Percentiles rank a stretch among this genome's conserved stretches.
Conservation (phyloP, 2,797 vertebrate species). For the Adelosebastes latens region DNA sequence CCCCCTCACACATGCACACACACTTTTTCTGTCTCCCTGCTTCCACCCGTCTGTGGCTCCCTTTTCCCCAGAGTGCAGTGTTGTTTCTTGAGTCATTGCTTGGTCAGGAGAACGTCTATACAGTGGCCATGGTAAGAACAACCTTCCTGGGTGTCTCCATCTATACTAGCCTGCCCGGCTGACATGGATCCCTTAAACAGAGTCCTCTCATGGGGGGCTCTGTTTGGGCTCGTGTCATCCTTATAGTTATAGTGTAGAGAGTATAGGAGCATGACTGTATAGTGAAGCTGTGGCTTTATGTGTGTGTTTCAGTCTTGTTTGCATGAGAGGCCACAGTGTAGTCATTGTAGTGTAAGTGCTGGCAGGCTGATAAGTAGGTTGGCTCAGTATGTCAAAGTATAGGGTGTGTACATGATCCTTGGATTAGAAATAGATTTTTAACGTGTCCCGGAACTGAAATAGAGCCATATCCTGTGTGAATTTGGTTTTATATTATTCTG, state of each 20-base stretch:
- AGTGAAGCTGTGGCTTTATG: not conserved
- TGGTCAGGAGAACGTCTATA: slow-evolving; percentile 81
- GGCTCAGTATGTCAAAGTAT: slow-evolving; percentile 7
- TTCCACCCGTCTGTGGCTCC: slow-evolving; percentile 41
- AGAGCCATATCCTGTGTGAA: not conserved
- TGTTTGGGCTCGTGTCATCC: slow-evolving; percentile 29
- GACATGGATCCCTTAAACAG: slow-evolving; percentile 32
- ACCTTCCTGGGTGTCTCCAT: slow-evolving; percentile 33
- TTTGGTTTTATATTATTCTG: not conserved
- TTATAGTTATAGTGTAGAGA: slow-evolving; percentile 5
- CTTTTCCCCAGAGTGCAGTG: slow-evolving; percentile 77
- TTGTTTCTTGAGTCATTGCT: slow-evolving; percentile 82
- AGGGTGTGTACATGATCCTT: not conserved
- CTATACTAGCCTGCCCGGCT: not conserved
- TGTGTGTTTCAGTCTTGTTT: slow-evolving; percentile 25
- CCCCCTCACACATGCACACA: not conserved
- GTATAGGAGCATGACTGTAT: slow-evolving; percentile 19
- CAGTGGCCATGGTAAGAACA: slow-evolving; percentile 81
- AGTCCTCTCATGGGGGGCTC: slow-evolving; percentile 4
- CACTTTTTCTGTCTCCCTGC: slow-evolving; percentile 29
- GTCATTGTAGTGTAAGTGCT: not conserved
- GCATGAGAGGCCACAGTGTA: slow-evolving; percentile 30
- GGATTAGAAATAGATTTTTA: not conserved
- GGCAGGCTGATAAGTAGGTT: not conserved
- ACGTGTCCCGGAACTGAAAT: not conserved